Evolutionary conservation across 2,888 invertebrate species (phyloP).

Genomic region (Eucera pruinosa): DNA sequence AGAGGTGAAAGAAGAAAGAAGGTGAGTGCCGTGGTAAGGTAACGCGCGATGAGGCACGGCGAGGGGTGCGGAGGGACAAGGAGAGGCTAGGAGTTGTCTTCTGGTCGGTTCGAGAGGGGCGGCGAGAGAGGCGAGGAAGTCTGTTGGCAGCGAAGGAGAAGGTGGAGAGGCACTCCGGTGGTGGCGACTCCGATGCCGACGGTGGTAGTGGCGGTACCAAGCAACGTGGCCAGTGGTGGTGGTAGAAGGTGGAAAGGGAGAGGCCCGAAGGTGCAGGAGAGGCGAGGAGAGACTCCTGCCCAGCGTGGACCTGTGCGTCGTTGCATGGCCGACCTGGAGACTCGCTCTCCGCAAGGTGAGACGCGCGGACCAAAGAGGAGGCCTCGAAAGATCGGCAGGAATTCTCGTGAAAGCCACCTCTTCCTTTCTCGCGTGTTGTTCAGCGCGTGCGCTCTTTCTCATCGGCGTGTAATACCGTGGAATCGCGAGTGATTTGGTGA

Average conservation of each 20-base stretch:
- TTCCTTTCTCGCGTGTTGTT: conserved; percentile 61
- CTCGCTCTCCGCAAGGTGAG: conserved; percentile 84
- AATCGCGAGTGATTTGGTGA: conserved; percentile 52
- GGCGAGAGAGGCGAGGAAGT: conserved; percentile 58
- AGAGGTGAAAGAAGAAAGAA: conserved; percentile 52
- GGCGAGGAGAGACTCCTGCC: conserved; percentile 71
- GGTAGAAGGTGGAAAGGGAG: conserved; percentile 59
- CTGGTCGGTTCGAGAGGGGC: conserved; percentile 45
- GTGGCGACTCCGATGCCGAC: conserved; percentile 61
- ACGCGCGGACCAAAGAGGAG: conserved; percentile 80
- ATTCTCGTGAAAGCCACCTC: conserved; percentile 73
- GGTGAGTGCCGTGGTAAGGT: conserved; percentile 32
- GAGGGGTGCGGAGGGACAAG: conserved; percentile 31
- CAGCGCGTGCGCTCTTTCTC: conserved; percentile 43
- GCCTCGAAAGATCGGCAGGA: conserved; percentile 70
- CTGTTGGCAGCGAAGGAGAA: conserved; percentile 58
- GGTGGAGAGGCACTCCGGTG: conserved; percentile 60
- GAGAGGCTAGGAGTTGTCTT: conserved; percentile 60
- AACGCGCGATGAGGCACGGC: conserved; percentile 6
- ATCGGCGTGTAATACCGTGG: conserved; percentile 6
- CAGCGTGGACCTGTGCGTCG: conserved; percentile 81
- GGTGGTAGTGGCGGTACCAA: conserved; percentile 57
- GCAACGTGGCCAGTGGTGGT: conserved; percentile 47
- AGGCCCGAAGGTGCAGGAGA: conserved; percentile 63
- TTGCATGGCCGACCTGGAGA: conserved; percentile 82